These are phyloP conservation scores for Semnopithecus entellus DNA, from an alignment of 2,113 vertebrate species.

Conservation along the genomic window DNA sequence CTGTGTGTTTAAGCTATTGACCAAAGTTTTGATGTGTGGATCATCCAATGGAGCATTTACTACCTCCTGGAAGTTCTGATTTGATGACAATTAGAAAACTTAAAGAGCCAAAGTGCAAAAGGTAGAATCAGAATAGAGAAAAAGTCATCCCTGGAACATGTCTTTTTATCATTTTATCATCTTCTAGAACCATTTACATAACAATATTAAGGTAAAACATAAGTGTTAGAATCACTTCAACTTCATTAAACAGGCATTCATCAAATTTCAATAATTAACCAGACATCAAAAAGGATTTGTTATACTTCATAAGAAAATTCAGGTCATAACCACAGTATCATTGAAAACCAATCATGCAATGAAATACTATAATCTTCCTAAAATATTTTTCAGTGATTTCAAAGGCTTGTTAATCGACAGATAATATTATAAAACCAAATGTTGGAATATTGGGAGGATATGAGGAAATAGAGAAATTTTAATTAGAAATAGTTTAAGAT, in stretches of 20 bases:
- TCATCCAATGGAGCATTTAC: not conserved
- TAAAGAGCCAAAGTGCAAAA: not conserved
- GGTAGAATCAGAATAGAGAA: not conserved
- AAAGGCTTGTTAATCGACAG: not conserved
- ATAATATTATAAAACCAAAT: not conserved
- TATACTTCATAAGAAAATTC: constrained; percentile 29
- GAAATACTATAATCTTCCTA: constrained; percentile 15
- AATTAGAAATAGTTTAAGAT: not conserved
- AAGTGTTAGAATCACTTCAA: not conserved
- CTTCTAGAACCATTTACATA: not conserved
- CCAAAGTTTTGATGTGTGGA: not conserved
- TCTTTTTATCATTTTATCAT: not conserved
- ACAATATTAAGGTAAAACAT: not conserved
- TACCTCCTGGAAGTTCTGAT: not conserved
- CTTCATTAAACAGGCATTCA: constrained; percentile 33
- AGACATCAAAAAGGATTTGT: constrained; percentile 29
- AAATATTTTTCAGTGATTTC: not conserved
- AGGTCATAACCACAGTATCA: constrained; percentile 13
- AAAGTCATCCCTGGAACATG: not conserved
- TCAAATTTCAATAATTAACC: constrained; percentile 47
- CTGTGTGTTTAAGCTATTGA: not conserved
- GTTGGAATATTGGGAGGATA: not conserved
- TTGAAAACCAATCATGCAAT: constrained; percentile 18
- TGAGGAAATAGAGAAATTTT: not conserved
- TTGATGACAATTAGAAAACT: not conserved